These are phyloP conservation scores for Eulithis testata DNA, from an alignment of 2,888 invertebrate species.

Conservation along the genomic window DNA sequence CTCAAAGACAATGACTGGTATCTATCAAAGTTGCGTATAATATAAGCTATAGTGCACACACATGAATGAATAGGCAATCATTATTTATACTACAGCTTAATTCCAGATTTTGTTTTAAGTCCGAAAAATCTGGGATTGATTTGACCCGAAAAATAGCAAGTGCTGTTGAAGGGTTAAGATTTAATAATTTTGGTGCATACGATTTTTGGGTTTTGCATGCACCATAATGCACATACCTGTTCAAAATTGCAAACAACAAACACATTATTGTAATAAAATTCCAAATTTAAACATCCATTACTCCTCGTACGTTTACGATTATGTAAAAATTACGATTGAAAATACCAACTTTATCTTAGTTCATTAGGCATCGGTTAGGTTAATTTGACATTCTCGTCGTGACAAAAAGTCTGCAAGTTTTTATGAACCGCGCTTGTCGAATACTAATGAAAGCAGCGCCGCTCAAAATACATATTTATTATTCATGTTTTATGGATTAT, in stretches of 20 bases:
- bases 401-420: conserved; percentile 48
- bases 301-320: conserved; percentile 32
- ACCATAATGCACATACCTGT: conserved; percentile 11
- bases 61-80: background rate
- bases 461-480: conserved; percentile 44
- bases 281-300: conserved; percentile 27
- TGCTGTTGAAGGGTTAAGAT: background rate
- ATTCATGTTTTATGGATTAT: conserved; percentile 42
- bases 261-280: conserved; percentile 14
- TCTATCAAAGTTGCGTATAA: background rate
- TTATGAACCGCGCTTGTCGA: conserved; percentile 41
- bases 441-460: conserved; percentile 44
- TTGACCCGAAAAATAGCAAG: no score
- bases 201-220: conserved; percentile 13
- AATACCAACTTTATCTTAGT: conserved; percentile 33
- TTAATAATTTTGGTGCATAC: conserved; percentile 8
- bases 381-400: conserved; percentile 49
- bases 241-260: conserved; percentile 14
- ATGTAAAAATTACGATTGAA: conserved; percentile 32
- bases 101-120: background rate
- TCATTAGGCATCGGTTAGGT: conserved; percentile 45
- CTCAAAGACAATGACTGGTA: background rate
- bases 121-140: background rate
- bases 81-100: no score
- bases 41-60: background rate